Conservation (phyloP, 2,113 vertebrate genomes). For the Heterotilapia buettikoferi region DNA sequence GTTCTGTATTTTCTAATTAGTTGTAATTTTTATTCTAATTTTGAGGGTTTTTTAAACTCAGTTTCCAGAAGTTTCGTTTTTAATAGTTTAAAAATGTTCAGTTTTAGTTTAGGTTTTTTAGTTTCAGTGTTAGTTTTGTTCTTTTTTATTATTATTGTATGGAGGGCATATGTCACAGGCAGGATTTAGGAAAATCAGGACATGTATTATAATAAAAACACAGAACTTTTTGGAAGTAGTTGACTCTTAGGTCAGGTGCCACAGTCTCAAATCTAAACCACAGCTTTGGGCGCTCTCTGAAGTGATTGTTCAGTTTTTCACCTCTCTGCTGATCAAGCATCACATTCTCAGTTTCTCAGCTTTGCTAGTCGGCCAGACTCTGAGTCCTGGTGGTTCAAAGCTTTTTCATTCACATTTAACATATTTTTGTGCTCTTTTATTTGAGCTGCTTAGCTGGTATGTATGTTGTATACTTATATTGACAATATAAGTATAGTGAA, state of each 20-base stretch:
- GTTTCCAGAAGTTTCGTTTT: rapidly evolving
- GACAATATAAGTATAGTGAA: not conserved
- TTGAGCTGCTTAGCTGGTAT: not conserved
- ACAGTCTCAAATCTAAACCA: not conserved
- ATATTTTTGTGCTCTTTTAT: not conserved
- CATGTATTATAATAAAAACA: not conserved
- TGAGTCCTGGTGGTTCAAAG: not conserved
- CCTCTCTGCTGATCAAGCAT: not conserved
- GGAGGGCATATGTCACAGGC: not conserved
- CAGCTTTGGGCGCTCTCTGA: not conserved
- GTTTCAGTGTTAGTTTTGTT: not conserved
- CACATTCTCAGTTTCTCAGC: not conserved
- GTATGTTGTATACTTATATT: not conserved
- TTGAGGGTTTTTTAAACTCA: not conserved
- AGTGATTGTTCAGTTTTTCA: not conserved
- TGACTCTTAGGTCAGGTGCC: not conserved
- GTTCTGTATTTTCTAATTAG: not conserved
- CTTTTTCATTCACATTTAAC: not conserved
- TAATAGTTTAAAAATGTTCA: not conserved
- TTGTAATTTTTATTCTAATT: not conserved
- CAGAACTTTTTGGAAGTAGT: not conserved
- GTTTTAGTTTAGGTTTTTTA: not conserved
- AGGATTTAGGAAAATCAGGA: not conserved
- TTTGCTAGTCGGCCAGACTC: not conserved
- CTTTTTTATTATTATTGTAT: not conserved